phyloP scores from a whole-genome alignment of 2,797 vertebrate species.

The Tenualosa ilisha region DNA sequence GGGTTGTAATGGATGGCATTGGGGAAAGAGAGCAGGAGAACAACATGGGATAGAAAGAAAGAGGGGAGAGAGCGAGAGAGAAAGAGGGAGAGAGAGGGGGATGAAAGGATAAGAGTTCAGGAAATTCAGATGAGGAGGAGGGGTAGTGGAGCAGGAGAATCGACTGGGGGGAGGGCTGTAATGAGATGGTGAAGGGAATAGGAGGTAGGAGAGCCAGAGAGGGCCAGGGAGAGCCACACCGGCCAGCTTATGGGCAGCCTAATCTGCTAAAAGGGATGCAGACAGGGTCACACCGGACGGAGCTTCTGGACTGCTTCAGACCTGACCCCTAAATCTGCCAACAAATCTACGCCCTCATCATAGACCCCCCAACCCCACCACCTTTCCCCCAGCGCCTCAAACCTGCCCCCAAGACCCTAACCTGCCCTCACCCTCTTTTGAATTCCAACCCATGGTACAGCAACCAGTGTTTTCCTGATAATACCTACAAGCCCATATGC shows the following conservation, averaged over 20 bases:
- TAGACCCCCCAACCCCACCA: neutral
- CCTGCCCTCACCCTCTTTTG: neutral
- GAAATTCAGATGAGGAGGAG: neutral
- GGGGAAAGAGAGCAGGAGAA: neutral
- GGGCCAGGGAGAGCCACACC: neutral
- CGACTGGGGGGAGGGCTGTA: neutral
- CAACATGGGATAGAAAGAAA: neutral
- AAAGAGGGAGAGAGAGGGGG: neutral
- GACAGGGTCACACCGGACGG: slow-evolving; percentile 4
- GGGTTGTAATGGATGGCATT: neutral
- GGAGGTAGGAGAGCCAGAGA: neutral
- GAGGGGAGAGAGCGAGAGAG: neutral
- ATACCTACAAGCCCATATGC: too few relatives aligned
- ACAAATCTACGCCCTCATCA: neutral
- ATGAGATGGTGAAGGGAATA: neutral
- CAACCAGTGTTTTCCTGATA: too few relatives aligned
- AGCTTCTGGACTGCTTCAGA: neutral
- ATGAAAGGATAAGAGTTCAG: slow-evolving; percentile 3
- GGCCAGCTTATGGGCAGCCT: neutral
- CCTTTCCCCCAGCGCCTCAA: neutral
- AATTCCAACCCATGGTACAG: neutral
- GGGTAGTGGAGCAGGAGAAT: neutral
- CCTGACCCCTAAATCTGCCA: neutral
- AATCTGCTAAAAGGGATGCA: neutral
- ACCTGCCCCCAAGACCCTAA: neutral